These are phyloP conservation scores for Sycophila sp. DNA, from an alignment of 1,140 invertebrate genomes.

Conservation along the genomic window DNA sequence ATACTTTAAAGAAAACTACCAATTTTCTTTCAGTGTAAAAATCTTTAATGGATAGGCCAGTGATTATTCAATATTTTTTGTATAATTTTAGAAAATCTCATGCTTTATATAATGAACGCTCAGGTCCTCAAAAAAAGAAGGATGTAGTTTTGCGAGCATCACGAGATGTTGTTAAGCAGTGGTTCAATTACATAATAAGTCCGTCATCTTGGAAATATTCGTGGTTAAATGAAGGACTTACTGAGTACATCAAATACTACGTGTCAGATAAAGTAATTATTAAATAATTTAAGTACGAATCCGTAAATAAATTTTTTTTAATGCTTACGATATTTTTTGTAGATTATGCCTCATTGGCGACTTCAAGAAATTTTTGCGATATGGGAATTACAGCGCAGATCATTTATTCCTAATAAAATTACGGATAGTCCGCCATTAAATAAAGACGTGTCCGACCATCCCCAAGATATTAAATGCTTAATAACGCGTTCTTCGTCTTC, in stretches of 20 bases:
- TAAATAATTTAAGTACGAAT: background rate
- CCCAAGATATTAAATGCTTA: slow-evolving; percentile 36
- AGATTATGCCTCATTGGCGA: slow-evolving; percentile 61
- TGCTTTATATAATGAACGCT: slow-evolving; percentile 66
- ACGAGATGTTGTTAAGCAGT: slow-evolving; percentile 75
- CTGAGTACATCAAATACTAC: slow-evolving; percentile 61
- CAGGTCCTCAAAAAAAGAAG: slow-evolving; percentile 56
- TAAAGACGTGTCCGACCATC: slow-evolving; percentile 32
- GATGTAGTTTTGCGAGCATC: slow-evolving; percentile 67
- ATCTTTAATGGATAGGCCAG: too few relatives aligned
- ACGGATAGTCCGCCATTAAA: slow-evolving; percentile 33
- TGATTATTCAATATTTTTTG: background rate
- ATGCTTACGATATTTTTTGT: background rate
- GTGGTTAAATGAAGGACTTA: slow-evolving; percentile 69
- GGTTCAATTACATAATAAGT: slow-evolving; percentile 71
- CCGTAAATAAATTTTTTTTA: slow-evolving; percentile 5
- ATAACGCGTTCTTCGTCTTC: slow-evolving; percentile 1
- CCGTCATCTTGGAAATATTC: slow-evolving; percentile 65
- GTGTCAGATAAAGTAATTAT: slow-evolving; percentile 46
- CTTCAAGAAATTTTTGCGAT: slow-evolving; percentile 42
- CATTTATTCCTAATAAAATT: slow-evolving; percentile 55
- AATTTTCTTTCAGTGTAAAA: too few relatives aligned
- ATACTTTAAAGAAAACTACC: too few relatives aligned
- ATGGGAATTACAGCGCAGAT: slow-evolving; percentile 52
- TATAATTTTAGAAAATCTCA: slow-evolving; percentile 12